Base-by-base conservation (phyloP, 2,888 invertebrate genomes). In the Plemyria rubiginata region DNA sequence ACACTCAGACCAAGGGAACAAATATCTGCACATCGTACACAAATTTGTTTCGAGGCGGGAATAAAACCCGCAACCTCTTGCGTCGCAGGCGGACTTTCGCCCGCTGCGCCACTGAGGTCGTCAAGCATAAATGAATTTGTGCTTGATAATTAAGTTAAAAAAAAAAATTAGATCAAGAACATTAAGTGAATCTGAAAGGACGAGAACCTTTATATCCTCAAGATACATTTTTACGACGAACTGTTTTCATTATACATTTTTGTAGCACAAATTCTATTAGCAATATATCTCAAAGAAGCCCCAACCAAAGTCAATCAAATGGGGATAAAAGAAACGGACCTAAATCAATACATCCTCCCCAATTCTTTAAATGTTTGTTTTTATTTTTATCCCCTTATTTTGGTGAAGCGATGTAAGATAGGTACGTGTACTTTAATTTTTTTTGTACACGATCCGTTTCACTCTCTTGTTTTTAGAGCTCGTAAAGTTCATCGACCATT, bases 361-460 rank as follows among this genome's bases (percentile, higher is more conserved):
- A 63, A 66, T 69, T 66, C 66, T 62, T 67, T 53, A 66, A 66
- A 56, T 63, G 69, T 70, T 65, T 68, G 67, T 68, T 67, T 70
- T 68, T 68, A 70, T 67, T 68, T 65, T 63, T 66, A 71, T 67
- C 61, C 61, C 61, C 59, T 66, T 67, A 64, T 70, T 66, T 69
- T 53, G 62, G 54, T 67, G 60, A 54, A 62, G 66, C 65, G 58
- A 68, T 60, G 65, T 66, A 60, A 61, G 61, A 46, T 59, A n/a
- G 40, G 54, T 62, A 62, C 28, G n/a, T 57, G 6, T 50, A 58
- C 58, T 58, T 62, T 51, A 49, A 50, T 56, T 66, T 60, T 66
- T 62, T 61, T 66, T 53, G 56, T 43, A 54, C 57, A 46, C 45
- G 46, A 65, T 59, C 54, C 13, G 45, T 65, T 65, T 65, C 48